These are phyloP conservation scores for Charaxes varanes DNA, from an alignment of 1,140 invertebrate species.

Conservation along the genomic window DNA sequence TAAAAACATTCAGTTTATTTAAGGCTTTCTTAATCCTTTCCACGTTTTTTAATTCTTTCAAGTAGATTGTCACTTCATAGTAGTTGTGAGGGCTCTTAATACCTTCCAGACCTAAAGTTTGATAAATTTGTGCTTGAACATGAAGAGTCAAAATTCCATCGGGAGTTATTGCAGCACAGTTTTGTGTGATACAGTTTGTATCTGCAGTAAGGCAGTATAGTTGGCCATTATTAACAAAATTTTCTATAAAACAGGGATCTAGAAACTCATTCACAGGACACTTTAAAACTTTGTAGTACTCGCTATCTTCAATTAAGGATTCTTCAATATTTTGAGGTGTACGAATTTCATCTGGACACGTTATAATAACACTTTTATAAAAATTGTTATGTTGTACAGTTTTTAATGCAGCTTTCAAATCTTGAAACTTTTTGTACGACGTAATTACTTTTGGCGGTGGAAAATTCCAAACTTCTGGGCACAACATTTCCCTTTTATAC, in stretches of 20 bases:
- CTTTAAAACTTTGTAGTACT: slow-evolving; percentile 46
- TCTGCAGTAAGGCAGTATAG: slow-evolving; percentile 41
- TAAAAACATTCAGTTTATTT: slow-evolving; percentile 39
- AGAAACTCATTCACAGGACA: slow-evolving; percentile 45
- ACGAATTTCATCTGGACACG: slow-evolving; percentile 52
- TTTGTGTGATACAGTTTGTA: slow-evolving; percentile 49
- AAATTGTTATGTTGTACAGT: slow-evolving; percentile 41
- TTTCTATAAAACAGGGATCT: slow-evolving; percentile 46
- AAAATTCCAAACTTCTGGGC: slow-evolving; percentile 54
- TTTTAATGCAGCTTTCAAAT: slow-evolving; percentile 23
- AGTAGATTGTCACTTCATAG: slow-evolving; percentile 44
- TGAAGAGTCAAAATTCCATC: slow-evolving; percentile 51
- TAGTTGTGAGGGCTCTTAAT: slow-evolving; percentile 38
- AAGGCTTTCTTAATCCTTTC: slow-evolving; percentile 31
- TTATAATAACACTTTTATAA: slow-evolving; percentile 52
- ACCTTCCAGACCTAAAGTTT: slow-evolving; percentile 56
- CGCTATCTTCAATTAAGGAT: slow-evolving; percentile 40
- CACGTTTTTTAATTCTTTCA: slow-evolving; percentile 34
- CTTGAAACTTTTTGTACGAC: slow-evolving; percentile 25
- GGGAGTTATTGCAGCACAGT: slow-evolving; percentile 47
- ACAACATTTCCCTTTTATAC: no score
- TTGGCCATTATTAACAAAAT: slow-evolving; percentile 46
- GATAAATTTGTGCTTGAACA: slow-evolving; percentile 40
- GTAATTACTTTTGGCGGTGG: slow-evolving; percentile 44
- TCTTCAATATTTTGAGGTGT: slow-evolving; percentile 38